Percentiles rank a stretch among this genome's conserved stretches.
phyloP scores from a whole-genome alignment of 2,113 vertebrate species.

The Nanorana parkeri region DNA sequence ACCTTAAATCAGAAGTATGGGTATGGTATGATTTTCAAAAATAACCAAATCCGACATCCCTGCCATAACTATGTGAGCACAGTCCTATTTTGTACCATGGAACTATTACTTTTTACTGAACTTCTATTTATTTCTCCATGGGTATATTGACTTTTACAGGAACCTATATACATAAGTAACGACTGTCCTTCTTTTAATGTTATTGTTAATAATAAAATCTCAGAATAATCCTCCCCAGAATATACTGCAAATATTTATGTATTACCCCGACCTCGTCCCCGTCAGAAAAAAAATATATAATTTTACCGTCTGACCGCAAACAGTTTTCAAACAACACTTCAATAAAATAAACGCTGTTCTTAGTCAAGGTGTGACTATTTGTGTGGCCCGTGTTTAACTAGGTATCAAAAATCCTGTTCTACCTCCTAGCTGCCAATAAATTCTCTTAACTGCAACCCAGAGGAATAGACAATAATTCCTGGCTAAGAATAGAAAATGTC shows the following conservation, averaged over 20 bases:
- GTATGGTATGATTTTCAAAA: too few relatives aligned
- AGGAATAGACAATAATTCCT: slow-evolving; percentile 28
- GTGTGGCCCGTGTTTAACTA: slow-evolving; percentile 40
- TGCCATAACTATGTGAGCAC: too few relatives aligned
- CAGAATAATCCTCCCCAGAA: not conserved
- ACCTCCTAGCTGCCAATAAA: slow-evolving; percentile 23
- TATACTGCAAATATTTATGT: not conserved
- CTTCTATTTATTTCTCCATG: too few relatives aligned
- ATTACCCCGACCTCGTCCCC: not conserved
- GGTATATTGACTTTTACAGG: too few relatives aligned
- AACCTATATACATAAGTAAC: too few relatives aligned
- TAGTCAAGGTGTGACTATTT: slow-evolving; percentile 40
- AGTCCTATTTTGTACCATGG: too few relatives aligned
- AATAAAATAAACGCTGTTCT: slow-evolving; percentile 13
- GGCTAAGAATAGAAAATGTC: not conserved
- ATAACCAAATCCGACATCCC: too few relatives aligned
- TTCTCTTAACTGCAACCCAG: slow-evolving; percentile 30
- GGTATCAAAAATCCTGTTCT: slow-evolving; percentile 38
- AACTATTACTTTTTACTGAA: too few relatives aligned
- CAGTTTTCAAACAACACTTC: slow-evolving; percentile 14
- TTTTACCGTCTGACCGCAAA: slow-evolving; percentile 9
- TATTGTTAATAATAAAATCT: too few relatives aligned
- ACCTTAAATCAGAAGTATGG: too few relatives aligned
- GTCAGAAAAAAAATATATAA: not conserved
- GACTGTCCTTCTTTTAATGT: too few relatives aligned